Evolutionary conservation across 2,888 invertebrate species (phyloP), one percentile per base, ranked within the genome.

Genomic region (Caenorhabditis doughertyi): DNA sequence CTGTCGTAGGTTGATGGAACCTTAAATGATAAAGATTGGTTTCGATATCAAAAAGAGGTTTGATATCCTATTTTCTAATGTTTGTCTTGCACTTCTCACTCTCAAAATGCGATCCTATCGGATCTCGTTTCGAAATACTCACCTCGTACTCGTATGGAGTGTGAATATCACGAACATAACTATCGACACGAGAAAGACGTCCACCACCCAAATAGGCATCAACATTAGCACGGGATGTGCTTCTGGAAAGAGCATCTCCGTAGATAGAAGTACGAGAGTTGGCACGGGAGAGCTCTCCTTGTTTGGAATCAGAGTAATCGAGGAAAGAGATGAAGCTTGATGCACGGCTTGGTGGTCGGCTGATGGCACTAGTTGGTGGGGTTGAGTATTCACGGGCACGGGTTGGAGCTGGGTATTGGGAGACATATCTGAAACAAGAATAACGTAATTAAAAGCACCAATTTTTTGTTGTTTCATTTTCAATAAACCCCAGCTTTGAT

Each of bases 301-400:
- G 89, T 81, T 91, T 91, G 55, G 88, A 44, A 23, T 83, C 87
- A 51, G 87, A 86, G 83, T 91, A 91, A 77, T 91, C 91, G 55
- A 91, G 76, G 90, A 91, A 91, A 27, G 90, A 90, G 55, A 88
- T 70, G 84, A 91, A 91, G 18, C 90, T 91, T 21, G 89, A 86
- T 55, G 84, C 81, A 27, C 90, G 86, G 71, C 85, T 84, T 58
- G 91, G 91, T 25, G 89, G 86, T 56, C 91, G 89, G 79, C 84
- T 88, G 68, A 89, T 72, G 16, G 77, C 79, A 23, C 81, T 84
- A 7, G 88, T 87, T 73, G 90, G 90, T 60, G 91, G 91, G 11
- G 91, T 89, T 18, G 89, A 89, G 84, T 91, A 91, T 49, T 91
- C 91, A 71, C 91, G 90, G 35, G 88, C 84, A 42, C 90, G 89